A percentile compares a stretch with the other conserved stretches of the same genome.
Conservation (phyloP, 2,797 vertebrate species). For the Rhincodon typus region DNA sequence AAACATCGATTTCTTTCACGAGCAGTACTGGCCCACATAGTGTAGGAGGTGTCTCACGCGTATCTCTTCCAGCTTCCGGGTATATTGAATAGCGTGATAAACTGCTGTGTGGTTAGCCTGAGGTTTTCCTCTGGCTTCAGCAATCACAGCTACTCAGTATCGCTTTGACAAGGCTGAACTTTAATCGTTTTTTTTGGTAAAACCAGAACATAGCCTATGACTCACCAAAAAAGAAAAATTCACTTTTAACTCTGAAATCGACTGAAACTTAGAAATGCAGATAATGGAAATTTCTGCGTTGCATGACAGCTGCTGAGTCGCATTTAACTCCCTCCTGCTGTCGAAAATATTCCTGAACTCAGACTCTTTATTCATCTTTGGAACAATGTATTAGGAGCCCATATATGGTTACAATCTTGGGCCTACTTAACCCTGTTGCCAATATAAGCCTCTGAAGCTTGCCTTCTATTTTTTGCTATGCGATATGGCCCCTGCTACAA, state of each 20-base stretch:
- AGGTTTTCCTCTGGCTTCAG: neutral
- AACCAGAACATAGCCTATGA: neutral
- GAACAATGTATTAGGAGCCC: neutral
- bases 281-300: neutral
- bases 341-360: neutral
- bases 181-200: slow-evolving; percentile 1
- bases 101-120: neutral
- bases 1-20: neutral
- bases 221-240: neutral
- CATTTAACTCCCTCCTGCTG: neutral
- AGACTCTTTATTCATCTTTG: neutral
- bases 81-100: slow-evolving; percentile 3
- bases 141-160: slow-evolving; percentile 26
- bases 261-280: neutral
- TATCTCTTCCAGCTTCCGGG: neutral
- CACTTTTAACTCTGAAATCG: neutral
- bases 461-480: neutral
- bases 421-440: neutral
- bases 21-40: neutral
- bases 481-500: too few relatives aligned
- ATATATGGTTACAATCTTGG: neutral
- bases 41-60: neutral
- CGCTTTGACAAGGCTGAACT: neutral
- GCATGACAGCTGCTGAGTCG: neutral
- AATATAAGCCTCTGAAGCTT: neutral